Conservation (phyloP, 1,140 invertebrate species). For the Mamestra configurata region DNA sequence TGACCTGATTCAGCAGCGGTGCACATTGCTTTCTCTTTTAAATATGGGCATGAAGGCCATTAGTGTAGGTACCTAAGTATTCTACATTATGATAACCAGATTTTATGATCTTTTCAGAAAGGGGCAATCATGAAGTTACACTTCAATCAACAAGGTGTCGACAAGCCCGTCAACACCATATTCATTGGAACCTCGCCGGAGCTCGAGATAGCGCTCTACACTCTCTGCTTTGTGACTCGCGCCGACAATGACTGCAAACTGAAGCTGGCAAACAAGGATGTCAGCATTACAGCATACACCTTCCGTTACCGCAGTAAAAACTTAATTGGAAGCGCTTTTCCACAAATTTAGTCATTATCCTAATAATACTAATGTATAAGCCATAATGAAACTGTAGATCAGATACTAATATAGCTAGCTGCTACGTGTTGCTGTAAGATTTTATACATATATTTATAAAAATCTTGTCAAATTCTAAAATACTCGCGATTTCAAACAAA, state of each 20-base stretch:
- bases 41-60: too few relatives aligned
- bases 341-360: slow-evolving; percentile 89
- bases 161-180: slow-evolving; percentile 94
- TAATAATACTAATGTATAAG: too few relatives aligned
- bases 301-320: slow-evolving; percentile 92
- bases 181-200: slow-evolving; percentile 98
- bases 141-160: slow-evolving; percentile 91
- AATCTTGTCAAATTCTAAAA: too few relatives aligned
- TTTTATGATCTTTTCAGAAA: slow-evolving; percentile 88
- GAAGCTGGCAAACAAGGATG: slow-evolving; percentile 90
- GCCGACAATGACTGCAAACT: slow-evolving; percentile 92
- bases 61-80: too few relatives aligned
- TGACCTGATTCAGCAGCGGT: too few relatives aligned
- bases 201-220: slow-evolving; percentile 97
- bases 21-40: too few relatives aligned
- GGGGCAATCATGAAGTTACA: slow-evolving; percentile 93
- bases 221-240: slow-evolving; percentile 93
- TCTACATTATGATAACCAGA: not conserved
- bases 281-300: slow-evolving; percentile 92
- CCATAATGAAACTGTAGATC: too few relatives aligned
- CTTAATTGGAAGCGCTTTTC: slow-evolving; percentile 93
- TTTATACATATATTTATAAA: too few relatives aligned
- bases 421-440: too few relatives aligned
- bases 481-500: too few relatives aligned
- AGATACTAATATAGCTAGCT: too few relatives aligned